Evolutionary conservation across 2,113 vertebrate genomes (phyloP).

Genomic region (Campylomormyrus numenius): DNA sequence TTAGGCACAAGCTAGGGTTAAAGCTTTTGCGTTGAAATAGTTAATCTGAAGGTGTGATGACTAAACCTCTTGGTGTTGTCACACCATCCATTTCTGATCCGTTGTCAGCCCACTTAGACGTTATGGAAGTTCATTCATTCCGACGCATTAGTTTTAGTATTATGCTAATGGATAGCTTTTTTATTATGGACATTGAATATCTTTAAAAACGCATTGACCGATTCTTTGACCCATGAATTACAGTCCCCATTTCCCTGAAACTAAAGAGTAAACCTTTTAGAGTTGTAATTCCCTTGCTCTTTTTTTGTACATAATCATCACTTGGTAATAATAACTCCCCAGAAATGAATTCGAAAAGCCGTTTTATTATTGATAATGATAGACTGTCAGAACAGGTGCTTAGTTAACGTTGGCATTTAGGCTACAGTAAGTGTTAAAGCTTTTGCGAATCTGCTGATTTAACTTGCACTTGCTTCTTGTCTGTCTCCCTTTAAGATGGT

Average conservation of each 20-base stretch:
- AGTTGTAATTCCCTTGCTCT: neutral
- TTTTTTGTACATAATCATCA: neutral
- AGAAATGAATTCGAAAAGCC: neutral
- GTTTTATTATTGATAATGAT: neutral
- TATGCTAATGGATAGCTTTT: neutral
- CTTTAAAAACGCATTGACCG: neutral
- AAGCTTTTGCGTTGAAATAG: neutral
- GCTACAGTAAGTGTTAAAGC: neutral
- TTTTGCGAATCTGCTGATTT: neutral
- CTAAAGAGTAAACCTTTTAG: neutral
- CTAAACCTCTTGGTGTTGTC: neutral
- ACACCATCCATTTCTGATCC: neutral
- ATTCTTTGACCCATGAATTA: neutral
- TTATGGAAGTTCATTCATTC: neutral
- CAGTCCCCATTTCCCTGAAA: neutral
- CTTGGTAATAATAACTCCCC: neutral
- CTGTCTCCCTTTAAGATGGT: neutral
- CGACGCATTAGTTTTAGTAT: neutral
- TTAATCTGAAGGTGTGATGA: conserved; percentile 1
- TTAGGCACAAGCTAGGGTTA: neutral
- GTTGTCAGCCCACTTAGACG: neutral
- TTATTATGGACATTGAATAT: neutral
- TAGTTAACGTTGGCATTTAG: neutral
- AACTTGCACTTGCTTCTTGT: neutral
- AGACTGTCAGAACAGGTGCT: neutral